Evolutionary conservation across 1,140 invertebrate genomes (phyloP).

Genomic region (Drosophila bocqueti): DNA sequence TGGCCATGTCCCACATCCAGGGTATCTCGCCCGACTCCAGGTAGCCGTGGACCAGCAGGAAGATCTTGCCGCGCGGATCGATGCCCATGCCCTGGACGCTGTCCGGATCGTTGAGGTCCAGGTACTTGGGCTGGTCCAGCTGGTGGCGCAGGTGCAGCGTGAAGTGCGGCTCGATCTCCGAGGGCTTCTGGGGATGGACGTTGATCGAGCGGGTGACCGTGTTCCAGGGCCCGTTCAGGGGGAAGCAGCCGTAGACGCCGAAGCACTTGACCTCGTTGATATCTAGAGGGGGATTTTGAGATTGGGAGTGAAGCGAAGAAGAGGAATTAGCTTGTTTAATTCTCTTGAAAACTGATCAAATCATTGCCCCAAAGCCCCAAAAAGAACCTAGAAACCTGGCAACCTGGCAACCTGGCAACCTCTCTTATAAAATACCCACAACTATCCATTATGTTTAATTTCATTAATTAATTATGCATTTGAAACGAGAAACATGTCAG

Average conservation of each 20-base stretch:
- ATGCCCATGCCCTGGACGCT: constrained; percentile 87
- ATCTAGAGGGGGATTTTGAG: constrained; percentile 65
- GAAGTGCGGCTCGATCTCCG: constrained; percentile 86
- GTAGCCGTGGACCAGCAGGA: constrained; percentile 94
- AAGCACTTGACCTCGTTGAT: constrained; percentile 88
- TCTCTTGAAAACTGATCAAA: neutral
- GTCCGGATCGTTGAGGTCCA: constrained; percentile 88
- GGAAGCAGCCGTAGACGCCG: constrained; percentile 93
- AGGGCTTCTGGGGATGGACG: constrained; percentile 89
- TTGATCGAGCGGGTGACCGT: constrained; percentile 91
- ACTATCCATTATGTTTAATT: neutral
- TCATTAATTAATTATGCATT: neutral
- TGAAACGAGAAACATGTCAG: neutral
- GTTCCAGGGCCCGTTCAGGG: constrained; percentile 92
- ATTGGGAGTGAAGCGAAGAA: neutral
- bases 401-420: neutral
- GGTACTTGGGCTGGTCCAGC: constrained; percentile 86
- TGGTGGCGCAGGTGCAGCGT: constrained; percentile 86
- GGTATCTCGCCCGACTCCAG: constrained; percentile 91
- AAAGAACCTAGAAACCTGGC: neutral
- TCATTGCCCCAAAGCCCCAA: no score
- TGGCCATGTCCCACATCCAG: constrained; percentile 87
- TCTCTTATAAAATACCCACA: neutral
- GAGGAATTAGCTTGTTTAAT: neutral
- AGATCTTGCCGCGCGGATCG: constrained; percentile 88